Percentiles rank a stretch among this genome's conserved stretches.
These are phyloP conservation scores for Drosophila kohkoa DNA, from an alignment of 1,140 invertebrate species.

Conservation along the genomic window DNA sequence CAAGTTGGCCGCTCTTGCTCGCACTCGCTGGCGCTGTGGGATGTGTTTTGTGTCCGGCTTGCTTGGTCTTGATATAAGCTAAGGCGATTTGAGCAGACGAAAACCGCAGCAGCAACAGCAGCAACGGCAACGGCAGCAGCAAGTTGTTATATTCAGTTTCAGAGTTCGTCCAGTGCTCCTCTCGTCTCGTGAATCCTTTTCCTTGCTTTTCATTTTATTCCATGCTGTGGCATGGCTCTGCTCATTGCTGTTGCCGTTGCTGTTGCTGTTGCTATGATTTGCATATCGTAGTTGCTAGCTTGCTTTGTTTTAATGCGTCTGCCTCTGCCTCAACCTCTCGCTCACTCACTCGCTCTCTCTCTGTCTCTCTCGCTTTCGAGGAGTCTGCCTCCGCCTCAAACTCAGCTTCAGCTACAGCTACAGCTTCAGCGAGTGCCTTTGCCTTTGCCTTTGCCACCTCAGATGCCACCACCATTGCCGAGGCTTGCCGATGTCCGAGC, in stretches of 20 bases:
- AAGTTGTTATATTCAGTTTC: constrained; percentile 65
- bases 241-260: constrained; percentile 19
- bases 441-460: constrained; percentile 21
- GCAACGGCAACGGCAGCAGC: neutral
- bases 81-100: constrained; percentile 79
- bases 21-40: neutral
- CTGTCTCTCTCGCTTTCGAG: too few species aligned
- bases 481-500: constrained; percentile 61
- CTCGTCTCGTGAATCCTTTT: constrained; percentile 51
- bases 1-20: neutral
- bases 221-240: constrained; percentile 21
- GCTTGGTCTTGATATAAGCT: constrained; percentile 71
- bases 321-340: constrained; percentile 30
- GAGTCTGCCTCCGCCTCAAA: neutral
- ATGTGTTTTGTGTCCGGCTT: constrained; percentile 16
- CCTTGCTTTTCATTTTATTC: constrained; percentile 47
- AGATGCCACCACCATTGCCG: constrained; percentile 36
- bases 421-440: constrained; percentile 13
- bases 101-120: constrained; percentile 61
- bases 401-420: constrained; percentile 19
- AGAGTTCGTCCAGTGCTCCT: constrained; percentile 41
- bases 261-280: constrained; percentile 77
- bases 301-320: constrained; percentile 79
- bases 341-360: too few species aligned
- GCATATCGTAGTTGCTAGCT: constrained; percentile 77